Evolutionary conservation across 1,140 invertebrate species (phyloP).

Genomic region (Piezodorus guildinii): DNA sequence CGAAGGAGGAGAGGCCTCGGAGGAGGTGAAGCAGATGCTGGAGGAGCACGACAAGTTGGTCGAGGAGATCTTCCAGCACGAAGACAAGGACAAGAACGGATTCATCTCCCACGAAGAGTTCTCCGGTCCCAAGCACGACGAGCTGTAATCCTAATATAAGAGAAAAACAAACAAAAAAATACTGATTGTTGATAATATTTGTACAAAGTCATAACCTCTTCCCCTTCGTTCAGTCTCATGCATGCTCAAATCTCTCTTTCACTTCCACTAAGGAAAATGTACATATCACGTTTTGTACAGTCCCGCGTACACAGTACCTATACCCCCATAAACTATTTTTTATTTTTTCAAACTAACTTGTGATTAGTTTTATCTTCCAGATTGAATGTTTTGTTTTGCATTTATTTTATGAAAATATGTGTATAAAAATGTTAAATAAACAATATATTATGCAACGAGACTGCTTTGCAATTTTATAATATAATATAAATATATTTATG

Average conservation of each 20-base stretch:
- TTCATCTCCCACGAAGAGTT: slow-evolving; percentile 93
- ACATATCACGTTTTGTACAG: slow-evolving; percentile 15
- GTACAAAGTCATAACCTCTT: slow-evolving; percentile 9
- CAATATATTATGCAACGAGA: no score
- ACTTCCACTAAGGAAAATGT: slow-evolving; percentile 7
- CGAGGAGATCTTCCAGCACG: slow-evolving; percentile 93
- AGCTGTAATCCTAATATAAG: slow-evolving; percentile 54
- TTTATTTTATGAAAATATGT: no score
- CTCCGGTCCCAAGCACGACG: slow-evolving; percentile 92
- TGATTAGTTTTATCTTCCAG: slow-evolving; percentile 5
- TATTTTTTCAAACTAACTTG: background rate
- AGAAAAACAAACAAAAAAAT: no score
- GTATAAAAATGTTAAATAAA: no score
- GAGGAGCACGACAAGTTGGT: slow-evolving; percentile 86
- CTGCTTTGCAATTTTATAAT: no score
- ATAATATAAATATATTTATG: no score
- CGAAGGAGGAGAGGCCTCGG: slow-evolving; percentile 38
- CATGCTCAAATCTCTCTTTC: slow-evolving; percentile 2
- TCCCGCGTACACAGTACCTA: background rate
- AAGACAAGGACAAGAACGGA: slow-evolving; percentile 90
- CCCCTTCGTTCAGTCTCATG: background rate
- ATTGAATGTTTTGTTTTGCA: background rate
- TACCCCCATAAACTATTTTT: background rate
- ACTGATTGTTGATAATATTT: background rate
- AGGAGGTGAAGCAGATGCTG: slow-evolving; percentile 73